phyloP scores from a whole-genome alignment of 2,797 vertebrate species.

The Pelochelys cantorii region DNA sequence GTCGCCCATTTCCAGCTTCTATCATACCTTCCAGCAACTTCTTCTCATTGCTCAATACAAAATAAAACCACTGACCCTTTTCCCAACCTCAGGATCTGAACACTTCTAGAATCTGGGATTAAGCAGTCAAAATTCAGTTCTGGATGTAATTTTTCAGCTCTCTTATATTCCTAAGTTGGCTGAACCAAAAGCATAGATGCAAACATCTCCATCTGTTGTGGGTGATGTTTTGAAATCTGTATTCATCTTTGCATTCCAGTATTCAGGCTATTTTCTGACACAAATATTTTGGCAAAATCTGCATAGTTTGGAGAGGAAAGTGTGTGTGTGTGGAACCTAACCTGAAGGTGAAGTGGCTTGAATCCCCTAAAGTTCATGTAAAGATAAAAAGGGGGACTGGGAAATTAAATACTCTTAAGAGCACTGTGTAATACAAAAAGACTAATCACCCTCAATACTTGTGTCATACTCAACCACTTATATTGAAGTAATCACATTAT shows the following conservation, averaged over 20 bases:
- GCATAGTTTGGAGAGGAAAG: neutral
- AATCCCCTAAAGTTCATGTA: neutral
- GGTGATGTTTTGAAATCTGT: neutral
- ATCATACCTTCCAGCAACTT: no score
- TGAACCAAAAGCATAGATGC: neutral
- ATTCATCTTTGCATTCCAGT: neutral
- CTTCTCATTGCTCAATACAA: neutral
- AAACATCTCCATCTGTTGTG: neutral
- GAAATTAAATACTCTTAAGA: neutral
- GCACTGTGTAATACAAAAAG: neutral
- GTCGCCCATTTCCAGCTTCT: neutral
- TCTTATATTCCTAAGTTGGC: neutral
- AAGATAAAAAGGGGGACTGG: neutral
- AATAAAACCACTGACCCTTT: neutral
- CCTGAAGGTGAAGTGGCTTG: neutral
- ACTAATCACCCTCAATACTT: neutral
- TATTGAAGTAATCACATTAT: neutral
- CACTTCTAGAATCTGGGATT: neutral
- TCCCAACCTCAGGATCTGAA: neutral
- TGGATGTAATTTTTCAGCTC: neutral
- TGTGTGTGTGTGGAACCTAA: neutral
- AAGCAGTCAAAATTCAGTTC: neutral
- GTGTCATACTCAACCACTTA: neutral
- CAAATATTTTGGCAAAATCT: neutral
- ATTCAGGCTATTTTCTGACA: neutral